Conservation (phyloP, 2,113 vertebrate genomes). For the Paradoxurus hermaphroditus region DNA sequence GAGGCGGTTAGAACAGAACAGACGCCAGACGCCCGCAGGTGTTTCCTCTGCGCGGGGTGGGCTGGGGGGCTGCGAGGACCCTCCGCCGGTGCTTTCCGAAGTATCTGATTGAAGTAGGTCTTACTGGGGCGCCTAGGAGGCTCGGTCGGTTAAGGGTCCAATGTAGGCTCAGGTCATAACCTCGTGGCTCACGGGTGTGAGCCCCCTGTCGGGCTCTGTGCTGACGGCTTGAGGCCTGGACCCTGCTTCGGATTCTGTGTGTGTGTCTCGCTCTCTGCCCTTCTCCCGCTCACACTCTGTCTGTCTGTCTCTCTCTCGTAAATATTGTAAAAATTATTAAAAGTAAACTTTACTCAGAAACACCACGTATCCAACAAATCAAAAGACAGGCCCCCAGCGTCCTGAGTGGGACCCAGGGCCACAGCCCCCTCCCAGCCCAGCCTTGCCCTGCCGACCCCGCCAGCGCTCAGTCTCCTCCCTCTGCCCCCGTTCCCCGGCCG, state of each 20-base stretch:
- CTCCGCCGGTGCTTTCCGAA: background rate
- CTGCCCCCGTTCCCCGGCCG: accelerated
- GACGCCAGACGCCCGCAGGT: background rate
- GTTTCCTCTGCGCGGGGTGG: background rate
- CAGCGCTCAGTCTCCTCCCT: background rate
- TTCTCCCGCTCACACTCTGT: too few relatives aligned
- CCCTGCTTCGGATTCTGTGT: too few relatives aligned
- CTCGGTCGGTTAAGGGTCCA: too few relatives aligned
- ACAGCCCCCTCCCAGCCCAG: background rate
- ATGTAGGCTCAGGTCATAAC: too few relatives aligned
- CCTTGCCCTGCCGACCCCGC: accelerated
- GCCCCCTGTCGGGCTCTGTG: too few relatives aligned
- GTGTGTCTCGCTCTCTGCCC: too few relatives aligned
- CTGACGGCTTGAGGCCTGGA: too few relatives aligned
- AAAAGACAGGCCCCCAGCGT: background rate
- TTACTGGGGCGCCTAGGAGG: background rate
- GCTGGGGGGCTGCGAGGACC: background rate
- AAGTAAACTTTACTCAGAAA: background rate
- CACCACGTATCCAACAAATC: background rate
- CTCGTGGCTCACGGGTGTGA: too few relatives aligned
- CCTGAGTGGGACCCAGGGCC: background rate
- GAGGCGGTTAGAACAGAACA: background rate
- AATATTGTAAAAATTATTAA: background rate
- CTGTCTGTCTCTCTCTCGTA: too few relatives aligned
- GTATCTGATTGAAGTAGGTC: background rate